Percentiles rank a stretch among this genome's conserved stretches.
Conservation (phyloP, 2,888 invertebrate species). For the Eupithecia vulgata region DNA sequence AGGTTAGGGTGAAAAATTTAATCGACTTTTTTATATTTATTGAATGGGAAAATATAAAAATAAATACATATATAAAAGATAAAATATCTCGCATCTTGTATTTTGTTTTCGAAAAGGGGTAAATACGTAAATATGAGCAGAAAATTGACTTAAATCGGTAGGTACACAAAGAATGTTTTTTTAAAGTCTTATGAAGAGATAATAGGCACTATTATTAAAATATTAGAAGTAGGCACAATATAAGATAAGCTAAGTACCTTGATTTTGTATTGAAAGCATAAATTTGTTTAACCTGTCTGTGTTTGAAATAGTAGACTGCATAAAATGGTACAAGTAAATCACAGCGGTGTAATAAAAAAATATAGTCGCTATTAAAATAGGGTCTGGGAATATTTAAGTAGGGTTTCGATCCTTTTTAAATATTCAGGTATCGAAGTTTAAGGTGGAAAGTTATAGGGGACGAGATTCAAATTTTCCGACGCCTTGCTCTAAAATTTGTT, state of each 20-base stretch:
- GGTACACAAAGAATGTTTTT: neutral
- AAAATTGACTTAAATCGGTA: neutral
- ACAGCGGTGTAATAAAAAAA: slow-evolving; percentile 4
- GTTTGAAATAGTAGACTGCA: neutral
- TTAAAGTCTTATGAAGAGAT: neutral
- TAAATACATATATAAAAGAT: too few species aligned
- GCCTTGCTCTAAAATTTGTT: neutral
- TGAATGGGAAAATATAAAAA: neutral
- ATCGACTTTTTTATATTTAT: slow-evolving; percentile 19
- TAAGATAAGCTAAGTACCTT: too few species aligned
- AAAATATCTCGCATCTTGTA: neutral
- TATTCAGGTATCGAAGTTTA: slow-evolving; percentile 16
- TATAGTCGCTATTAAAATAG: neutral
- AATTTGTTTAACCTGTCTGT: neutral
- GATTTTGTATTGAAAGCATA: neutral
- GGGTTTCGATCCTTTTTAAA: slow-evolving; percentile 9
- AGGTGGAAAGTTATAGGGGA: neutral
- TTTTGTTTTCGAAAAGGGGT: neutral
- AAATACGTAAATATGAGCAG: too few species aligned
- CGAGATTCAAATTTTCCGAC: slow-evolving; percentile 5
- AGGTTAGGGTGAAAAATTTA: slow-evolving; percentile 15
- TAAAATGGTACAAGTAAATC: neutral
- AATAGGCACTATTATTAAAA: neutral
- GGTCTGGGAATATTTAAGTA: slow-evolving; percentile 8
- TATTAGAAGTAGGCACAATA: too few species aligned